These are phyloP conservation scores for Sylvietta virens DNA, from an alignment of 2,113 vertebrate genomes.

Conservation along the genomic window DNA sequence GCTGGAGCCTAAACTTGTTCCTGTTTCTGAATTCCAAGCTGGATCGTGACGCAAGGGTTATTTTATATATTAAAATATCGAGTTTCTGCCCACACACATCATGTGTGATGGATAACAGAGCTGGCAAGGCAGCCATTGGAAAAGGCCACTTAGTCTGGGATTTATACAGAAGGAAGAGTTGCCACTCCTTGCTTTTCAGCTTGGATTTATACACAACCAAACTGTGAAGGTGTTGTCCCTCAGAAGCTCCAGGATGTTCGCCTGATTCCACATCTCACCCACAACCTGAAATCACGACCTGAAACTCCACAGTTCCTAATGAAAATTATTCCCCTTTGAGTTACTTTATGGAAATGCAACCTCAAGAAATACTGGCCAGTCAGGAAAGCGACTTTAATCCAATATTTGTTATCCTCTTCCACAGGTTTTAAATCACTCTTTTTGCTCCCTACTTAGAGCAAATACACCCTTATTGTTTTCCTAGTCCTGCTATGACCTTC, in stretches of 20 bases:
- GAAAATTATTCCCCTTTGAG: slow-evolving; percentile 47
- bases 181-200: neutral
- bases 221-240: neutral
- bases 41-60: slow-evolving; percentile 16
- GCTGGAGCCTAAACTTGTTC: neutral
- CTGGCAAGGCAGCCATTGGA: slow-evolving; percentile 7
- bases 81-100: slow-evolving; percentile 39
- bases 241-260: neutral
- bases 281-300: slow-evolving; percentile 8
- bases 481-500: slow-evolving; percentile 58
- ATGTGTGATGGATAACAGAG: slow-evolving; percentile 5
- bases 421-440: slow-evolving; percentile 52
- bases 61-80: slow-evolving; percentile 15
- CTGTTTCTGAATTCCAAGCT: neutral
- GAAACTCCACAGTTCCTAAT: neutral
- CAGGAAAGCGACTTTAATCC: slow-evolving; percentile 49
- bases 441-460: slow-evolving; percentile 26
- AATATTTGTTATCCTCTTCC: slow-evolving; percentile 59
- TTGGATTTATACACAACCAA: neutral
- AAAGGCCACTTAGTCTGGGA: neutral
- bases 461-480: slow-evolving; percentile 57
- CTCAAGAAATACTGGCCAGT: slow-evolving; percentile 32
- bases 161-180: slow-evolving; percentile 8
- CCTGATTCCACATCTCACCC: slow-evolving; percentile 7
- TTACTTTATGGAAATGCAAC: neutral